These are phyloP conservation scores for Hoplodrina blanda DNA, from an alignment of 2,888 invertebrate genomes.

Conservation along the genomic window DNA sequence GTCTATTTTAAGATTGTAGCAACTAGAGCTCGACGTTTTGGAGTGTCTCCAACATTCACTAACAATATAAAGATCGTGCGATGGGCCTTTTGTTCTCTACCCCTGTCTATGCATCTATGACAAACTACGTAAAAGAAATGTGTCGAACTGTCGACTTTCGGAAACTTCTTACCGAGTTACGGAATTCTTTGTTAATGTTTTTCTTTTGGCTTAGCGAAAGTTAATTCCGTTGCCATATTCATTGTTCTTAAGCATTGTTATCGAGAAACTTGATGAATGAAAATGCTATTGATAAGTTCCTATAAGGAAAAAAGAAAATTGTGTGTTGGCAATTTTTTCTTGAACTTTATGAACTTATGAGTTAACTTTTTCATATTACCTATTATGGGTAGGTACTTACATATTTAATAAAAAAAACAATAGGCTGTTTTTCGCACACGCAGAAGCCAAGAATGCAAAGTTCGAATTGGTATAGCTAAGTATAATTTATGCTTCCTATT, in stretches of 20 bases:
- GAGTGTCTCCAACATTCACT: slow-evolving; percentile 84
- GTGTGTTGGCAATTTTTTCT: not conserved
- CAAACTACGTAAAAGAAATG: slow-evolving; percentile 44
- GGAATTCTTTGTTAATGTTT: slow-evolving; percentile 19
- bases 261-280: slow-evolving; percentile 18
- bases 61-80: slow-evolving; percentile 70
- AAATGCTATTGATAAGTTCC: not conserved
- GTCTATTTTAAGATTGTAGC: slow-evolving; percentile 83
- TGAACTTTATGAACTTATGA: too few species aligned
- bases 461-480: too few species aligned
- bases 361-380: not conserved
- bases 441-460: not conserved
- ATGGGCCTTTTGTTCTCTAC: slow-evolving; percentile 72
- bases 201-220: slow-evolving; percentile 8
- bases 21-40: slow-evolving; percentile 84
- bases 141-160: slow-evolving; percentile 14
- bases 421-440: not conserved
- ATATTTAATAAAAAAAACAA: too few species aligned
- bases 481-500: too few species aligned
- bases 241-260: slow-evolving; percentile 12
- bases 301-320: not conserved
- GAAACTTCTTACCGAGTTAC: slow-evolving; percentile 20
- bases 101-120: slow-evolving; percentile 24
- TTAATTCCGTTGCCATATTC: slow-evolving; percentile 19
- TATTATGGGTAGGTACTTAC: too few species aligned